Conservation (phyloP, 53 echinoderm and acorn worm genomes). For the Holothuria scabra region DNA sequence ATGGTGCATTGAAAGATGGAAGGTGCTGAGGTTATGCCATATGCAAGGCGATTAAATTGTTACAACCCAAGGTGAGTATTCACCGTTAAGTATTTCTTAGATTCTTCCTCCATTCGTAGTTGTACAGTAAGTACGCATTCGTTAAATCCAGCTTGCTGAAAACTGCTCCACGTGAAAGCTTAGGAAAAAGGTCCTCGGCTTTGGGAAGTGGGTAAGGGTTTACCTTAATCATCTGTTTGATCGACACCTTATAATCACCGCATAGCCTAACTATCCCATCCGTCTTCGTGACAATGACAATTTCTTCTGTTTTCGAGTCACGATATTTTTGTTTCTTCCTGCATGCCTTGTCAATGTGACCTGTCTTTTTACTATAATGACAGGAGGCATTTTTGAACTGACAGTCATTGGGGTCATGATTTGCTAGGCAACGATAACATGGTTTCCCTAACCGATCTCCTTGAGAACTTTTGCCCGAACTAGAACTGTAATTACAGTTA, state of each 20-base stretch:
- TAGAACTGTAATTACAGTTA: background rate
- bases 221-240: background rate
- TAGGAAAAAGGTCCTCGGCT: background rate
- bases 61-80: no score
- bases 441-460: background rate
- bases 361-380: background rate
- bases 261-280: no score
- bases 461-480: background rate
- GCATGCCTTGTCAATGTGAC: background rate
- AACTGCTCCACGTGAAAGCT: background rate
- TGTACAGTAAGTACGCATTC: background rate
- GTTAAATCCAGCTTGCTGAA: no score
- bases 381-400: background rate
- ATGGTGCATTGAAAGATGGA: background rate
- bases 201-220: background rate
- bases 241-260: constrained; percentile 17
- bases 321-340: background rate
- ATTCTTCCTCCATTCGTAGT: background rate
- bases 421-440: no score
- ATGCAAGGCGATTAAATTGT: constrained; percentile 5
- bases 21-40: constrained; percentile 4
- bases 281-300: background rate
- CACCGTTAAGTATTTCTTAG: constrained; percentile 25
- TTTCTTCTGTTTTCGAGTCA: background rate
- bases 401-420: no score